These are phyloP conservation scores for Pseudorhombus dupliciocellatus DNA, from an alignment of 2,113 vertebrate species.

Conservation along the genomic window DNA sequence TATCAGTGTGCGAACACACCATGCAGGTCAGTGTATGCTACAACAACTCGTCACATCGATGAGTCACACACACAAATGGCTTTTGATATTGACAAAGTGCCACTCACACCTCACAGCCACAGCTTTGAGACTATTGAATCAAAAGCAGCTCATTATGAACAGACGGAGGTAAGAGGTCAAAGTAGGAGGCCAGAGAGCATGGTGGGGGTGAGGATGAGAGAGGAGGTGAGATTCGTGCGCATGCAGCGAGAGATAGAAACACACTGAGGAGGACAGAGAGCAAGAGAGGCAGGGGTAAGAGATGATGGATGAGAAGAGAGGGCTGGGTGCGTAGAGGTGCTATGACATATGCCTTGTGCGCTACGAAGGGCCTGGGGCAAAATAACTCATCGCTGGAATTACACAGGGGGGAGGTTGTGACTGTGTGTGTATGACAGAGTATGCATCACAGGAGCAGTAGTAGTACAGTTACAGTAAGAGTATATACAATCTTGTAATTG, in stretches of 20 bases:
- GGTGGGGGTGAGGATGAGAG: not conserved
- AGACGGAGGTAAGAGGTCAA: slow-evolving; percentile 11
- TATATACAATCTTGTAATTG: not conserved
- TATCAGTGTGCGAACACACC: not conserved
- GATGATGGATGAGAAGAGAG: slow-evolving; percentile 57
- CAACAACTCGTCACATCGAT: slow-evolving; percentile 30
- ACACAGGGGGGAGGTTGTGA: slow-evolving; percentile 33
- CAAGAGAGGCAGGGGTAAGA: not conserved
- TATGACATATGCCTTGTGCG: slow-evolving; percentile 66
- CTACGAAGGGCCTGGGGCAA: slow-evolving; percentile 55
- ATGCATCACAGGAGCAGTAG: slow-evolving; percentile 3
- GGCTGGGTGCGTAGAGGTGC: slow-evolving; percentile 41
- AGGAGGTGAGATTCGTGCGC: slow-evolving; percentile 25
- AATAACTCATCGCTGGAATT: slow-evolving; percentile 61
- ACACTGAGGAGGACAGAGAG: not conserved
- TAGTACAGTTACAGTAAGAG: not conserved
- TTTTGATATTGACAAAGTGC: slow-evolving; percentile 21
- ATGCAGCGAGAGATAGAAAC: slow-evolving; percentile 2
- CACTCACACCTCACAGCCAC: not conserved
- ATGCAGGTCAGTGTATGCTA: not conserved
- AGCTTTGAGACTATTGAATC: not conserved
- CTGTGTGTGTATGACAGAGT: slow-evolving; percentile 24
- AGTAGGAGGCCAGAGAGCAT: not conserved
- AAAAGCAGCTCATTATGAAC: not conserved
- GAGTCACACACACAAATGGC: slow-evolving; percentile 26